Percentiles rank a stretch among this genome's conserved stretches.
These are phyloP conservation scores for Caenorhabditis tropicalis DNA, from an alignment of 1,140 invertebrate genomes.

Conservation along the genomic window DNA sequence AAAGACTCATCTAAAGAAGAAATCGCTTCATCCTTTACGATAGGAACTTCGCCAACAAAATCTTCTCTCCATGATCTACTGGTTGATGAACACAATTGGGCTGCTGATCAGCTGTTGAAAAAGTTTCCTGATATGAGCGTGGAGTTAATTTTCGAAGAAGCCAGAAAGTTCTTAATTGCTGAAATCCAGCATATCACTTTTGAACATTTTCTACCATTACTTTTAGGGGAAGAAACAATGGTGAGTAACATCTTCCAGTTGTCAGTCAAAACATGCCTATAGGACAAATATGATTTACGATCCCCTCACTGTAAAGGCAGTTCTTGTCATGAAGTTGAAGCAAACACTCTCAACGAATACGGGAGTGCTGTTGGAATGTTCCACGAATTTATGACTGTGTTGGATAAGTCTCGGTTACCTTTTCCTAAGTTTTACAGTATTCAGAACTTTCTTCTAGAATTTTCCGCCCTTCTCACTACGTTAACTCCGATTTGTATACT, in stretches of 20 bases:
- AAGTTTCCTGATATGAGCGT: not conserved
- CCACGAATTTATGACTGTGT: not conserved
- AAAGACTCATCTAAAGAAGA: not conserved
- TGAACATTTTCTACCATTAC: not conserved
- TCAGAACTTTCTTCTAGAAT: not conserved
- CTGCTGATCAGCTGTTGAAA: not conserved
- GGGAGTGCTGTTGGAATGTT: constrained; percentile 5
- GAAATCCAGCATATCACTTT: constrained; percentile 6
- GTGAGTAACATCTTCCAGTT: not conserved
- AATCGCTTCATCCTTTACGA: not conserved
- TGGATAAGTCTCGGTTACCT: not conserved
- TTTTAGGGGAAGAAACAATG: constrained; percentile 2
- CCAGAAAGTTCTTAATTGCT: constrained; percentile 8
- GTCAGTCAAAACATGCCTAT: not conserved
- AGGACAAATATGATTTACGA: constrained; percentile 1
- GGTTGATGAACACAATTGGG: constrained; percentile 22
- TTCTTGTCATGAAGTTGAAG: constrained; percentile 4
- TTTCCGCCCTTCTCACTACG: not conserved
- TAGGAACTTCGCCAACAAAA: not conserved
- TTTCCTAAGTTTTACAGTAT: not conserved
- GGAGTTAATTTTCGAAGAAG: not conserved
- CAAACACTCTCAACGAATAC: constrained; percentile 4
- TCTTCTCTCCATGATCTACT: not conserved
- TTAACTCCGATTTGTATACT: not conserved
- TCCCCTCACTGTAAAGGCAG: not conserved